Evolutionary conservation across 2,113 vertebrate species (phyloP), one percentile per base, ranked within the genome.

Genomic region (Osmerus eperlanus): DNA sequence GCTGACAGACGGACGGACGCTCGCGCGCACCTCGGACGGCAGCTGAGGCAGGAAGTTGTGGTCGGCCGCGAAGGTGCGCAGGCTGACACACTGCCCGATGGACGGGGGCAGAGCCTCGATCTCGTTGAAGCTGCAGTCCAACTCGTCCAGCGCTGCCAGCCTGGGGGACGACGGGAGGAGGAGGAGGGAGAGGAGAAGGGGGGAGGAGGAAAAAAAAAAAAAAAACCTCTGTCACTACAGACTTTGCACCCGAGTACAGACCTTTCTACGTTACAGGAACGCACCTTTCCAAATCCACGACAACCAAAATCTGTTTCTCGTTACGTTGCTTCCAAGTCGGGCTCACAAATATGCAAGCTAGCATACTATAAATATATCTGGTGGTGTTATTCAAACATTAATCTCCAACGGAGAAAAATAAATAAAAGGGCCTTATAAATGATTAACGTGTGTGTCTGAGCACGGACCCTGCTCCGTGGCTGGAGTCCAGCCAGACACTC

Each of bases 121-220:
- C 89, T 99, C 97, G 86, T 99, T 99, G 85, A 98, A 98, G 85
- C 97, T 99, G 89, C 95, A 99, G 87, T 99, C 97, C 80, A 99
- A 88, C 88, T 99, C 96, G 78, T 99, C 97, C 75, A 98, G 73
- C 68, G 91, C 91, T 3, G 86, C 69, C 83, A 99, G 91, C 54
- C 97, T 98, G 62, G 4, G 19, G 19, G 19, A 32, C 1, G 5
- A 32, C 28, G 14, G 5, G 9, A 14, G 54, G 3, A 18, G 54
- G 18, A n/a, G 15, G 29, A 41, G 32, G 14, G 9, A 19, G 55
- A 21, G 61, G 60, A 58, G 53, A 47, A 36, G 11, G 23, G 18
- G 63, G 19, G 0, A 18, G 25, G 25, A 14, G 21, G 18, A 28
- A 28, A 28, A 28, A 2, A 28, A 3, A 28, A 3, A 28, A 28